Base-by-base conservation (phyloP, 2,797 vertebrate species). In the Melanotaenia boesemani region DNA sequence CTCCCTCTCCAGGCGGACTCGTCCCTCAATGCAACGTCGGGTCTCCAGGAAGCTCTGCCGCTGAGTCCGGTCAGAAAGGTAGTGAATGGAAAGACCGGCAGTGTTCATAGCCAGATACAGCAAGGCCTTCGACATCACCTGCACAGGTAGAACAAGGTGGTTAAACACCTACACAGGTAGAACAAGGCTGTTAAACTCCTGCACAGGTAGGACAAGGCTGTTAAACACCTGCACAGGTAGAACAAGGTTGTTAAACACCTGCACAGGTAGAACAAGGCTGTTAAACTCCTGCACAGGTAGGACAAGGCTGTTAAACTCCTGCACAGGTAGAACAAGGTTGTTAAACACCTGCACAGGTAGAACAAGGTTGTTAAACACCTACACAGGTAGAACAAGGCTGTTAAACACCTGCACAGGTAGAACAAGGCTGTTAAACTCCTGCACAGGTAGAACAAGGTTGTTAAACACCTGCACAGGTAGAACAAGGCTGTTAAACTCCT, bases 1-100 rank as follows among this genome's bases (percentile, higher is more conserved):
- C 80, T 89, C 83, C 26, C 84, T 69, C 70, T 89, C 88, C 63
- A 83, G 75, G 2, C 83, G 39, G 36, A 87, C 85, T 3, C 85
- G 83, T n/a, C 87, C 85, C 54, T 89, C 87, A 0, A 86, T 84
- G 8, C 84, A 72, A 39, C 83, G 80, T 0, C 83, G 32, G 16
- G 80, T 83, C 67, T 88, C 85, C 52, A 87, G 37, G 63, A 87
- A 87, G 12, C 81, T 64, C 56, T 80, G 85, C 36, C 82, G 75
- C 77, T 83, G 83, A 1, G 81, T 88, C 2, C 86, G 60, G 24
- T 86, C 84, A 0, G 80, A 88, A 68, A 89, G 76, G 74, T 67
- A 85, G 58, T 86, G 83, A 3, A 88, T 85, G 67, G 78, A 89
- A 50, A 88, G 65, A 10, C 88, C 86, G 0, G 80, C 84, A 0